Base-by-base conservation (phyloP, 2,113 vertebrate species). In the Oreocharis arfaki region DNA sequence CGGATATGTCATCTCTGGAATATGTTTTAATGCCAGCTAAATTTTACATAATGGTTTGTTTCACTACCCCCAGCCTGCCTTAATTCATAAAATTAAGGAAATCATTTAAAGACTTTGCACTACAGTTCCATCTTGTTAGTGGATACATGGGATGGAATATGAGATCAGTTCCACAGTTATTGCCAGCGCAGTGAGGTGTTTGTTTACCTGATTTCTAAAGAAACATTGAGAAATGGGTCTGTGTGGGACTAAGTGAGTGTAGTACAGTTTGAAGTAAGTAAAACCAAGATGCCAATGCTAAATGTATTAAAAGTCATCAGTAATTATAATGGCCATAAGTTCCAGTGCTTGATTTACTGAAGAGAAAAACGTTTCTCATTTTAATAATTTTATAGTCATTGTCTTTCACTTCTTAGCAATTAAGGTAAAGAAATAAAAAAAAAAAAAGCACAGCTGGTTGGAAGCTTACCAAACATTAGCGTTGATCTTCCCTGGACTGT, bases 11-110 rank as follows among this genome's bases (percentile, higher is more conserved):
- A 87, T 80, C 4, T 0, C 37, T 78, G 35, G 39, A 71, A 53
- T 52, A 41, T 84, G 21, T 86, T 92, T 82, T 87, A 81, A 30
- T 64, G 60, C 73, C 61, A 76, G n/a, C 44, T 87, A 75, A 86
- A 82, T 7, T 1, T 84, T 90, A 52, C 26, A 20, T 67, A 78
- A 70, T 81, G 75, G 35, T 56, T 92, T 91, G 35, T 92, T 96
- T 96, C 71, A 92, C 63, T 94, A 50, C 74, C 41, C 46, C 13
- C 56, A 78, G 61, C 67, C 95, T 94, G 61, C 76, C 57, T 84
- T 93, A 71, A 63, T 95, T 79, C 22, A 71, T 95, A 95, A 89
- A 96, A 86, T 81, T 70, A 90, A 75, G 60, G 79, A 93, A 92
- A 70, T 86, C 0, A 2, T 84, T 77, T 87, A 77, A 83, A 89